A percentile compares a stretch with the other conserved stretches of the same genome.
phyloP scores from a whole-genome alignment of 2,113 vertebrate species.

The Rallus limicola region DNA sequence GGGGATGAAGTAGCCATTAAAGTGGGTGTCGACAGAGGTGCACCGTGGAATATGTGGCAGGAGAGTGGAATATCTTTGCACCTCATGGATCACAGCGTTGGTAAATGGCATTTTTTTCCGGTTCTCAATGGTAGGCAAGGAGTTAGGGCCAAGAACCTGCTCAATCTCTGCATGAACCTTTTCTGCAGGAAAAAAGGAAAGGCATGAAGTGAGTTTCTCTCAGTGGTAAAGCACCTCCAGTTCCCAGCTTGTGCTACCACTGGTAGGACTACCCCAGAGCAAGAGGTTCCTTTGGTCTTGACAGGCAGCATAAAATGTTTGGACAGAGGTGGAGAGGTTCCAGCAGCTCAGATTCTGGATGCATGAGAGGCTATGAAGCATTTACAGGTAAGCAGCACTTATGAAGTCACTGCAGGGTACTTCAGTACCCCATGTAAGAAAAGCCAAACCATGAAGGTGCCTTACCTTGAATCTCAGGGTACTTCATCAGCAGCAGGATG shows the following conservation, averaged over 20 bases:
- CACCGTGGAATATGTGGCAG: constrained; percentile 56
- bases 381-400: neutral
- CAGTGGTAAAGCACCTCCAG: neutral
- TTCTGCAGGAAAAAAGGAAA: neutral
- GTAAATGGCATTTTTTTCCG: constrained; percentile 74
- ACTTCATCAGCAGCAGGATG: constrained; percentile 78
- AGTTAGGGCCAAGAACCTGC: neutral
- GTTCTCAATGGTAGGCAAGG: constrained; percentile 42
- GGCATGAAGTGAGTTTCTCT: neutral
- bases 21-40: neutral
- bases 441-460: neutral
- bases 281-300: neutral
- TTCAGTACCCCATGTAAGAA: neutral
- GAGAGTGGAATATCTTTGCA: constrained; percentile 81
- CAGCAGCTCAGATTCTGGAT: neutral
- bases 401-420: neutral
- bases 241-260: neutral
- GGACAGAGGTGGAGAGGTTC: neutral
- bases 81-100: constrained; percentile 80
- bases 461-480: constrained; percentile 77
- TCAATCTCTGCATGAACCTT: constrained; percentile 52
- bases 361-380: neutral
- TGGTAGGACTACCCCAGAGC: neutral
- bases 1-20: constrained; percentile 65
- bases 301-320: neutral